Conservation (phyloP, 2,113 vertebrate species). For the Andinoacara biseriatus region DNA sequence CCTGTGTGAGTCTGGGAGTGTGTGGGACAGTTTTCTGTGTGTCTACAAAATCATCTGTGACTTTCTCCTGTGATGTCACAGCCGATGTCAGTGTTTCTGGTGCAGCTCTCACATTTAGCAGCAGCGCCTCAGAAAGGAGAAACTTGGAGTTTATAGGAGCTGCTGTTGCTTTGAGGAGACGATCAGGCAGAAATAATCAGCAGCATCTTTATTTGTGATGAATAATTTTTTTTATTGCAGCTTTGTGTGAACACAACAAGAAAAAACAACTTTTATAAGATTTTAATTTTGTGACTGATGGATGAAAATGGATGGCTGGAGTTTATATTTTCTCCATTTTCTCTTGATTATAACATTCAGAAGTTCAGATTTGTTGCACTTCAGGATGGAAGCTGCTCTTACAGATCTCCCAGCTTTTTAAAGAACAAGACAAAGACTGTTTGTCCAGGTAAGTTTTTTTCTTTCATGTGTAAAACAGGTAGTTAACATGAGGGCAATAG, state of each 20-base stretch:
- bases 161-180: background rate
- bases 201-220: background rate
- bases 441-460: too few species aligned
- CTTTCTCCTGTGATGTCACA: background rate
- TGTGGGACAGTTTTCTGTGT: too few species aligned
- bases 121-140: background rate
- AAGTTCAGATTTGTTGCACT: too few species aligned
- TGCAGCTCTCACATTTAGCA: background rate
- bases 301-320: too few species aligned
- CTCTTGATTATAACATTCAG: too few species aligned
- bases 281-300: background rate
- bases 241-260: background rate
- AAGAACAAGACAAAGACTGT: too few species aligned
- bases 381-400: background rate
- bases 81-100: background rate
- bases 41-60: too few species aligned
- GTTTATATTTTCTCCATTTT: rapidly evolving
- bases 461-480: background rate
- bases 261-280: background rate
- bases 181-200: background rate
- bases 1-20: too few species aligned
- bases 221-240: background rate
- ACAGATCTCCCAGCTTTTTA: too few species aligned
- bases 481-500: background rate
- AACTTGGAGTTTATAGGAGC: background rate